Conservation (phyloP, 2,797 vertebrate genomes). For the Cynopterus sphinx region DNA sequence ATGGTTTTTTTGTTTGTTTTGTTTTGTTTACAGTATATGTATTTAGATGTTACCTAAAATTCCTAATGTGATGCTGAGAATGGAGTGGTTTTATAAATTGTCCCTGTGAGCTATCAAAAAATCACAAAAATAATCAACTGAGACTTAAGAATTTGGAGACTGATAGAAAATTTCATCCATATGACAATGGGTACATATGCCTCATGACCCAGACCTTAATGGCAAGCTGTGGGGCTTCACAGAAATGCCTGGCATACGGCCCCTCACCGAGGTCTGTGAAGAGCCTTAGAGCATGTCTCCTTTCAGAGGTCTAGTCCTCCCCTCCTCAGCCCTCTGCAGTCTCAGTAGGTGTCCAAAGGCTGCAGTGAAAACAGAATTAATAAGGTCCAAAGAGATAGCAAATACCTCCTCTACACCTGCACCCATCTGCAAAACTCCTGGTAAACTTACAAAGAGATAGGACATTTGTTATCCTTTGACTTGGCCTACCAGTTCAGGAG, state of each 20-base stretch:
- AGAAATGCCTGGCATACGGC: not conserved
- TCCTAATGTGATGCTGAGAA: not conserved
- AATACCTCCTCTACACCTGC: not conserved
- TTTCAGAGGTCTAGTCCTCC: not conserved
- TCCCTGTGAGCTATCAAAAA: not conserved
- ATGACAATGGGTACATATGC: not conserved
- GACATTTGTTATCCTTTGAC: not conserved
- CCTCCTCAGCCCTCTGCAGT: not conserved
- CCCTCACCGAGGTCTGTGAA: not conserved
- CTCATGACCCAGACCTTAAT: not conserved
- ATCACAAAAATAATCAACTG: not conserved
- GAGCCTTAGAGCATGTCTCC: not conserved
- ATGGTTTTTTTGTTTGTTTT: not conserved
- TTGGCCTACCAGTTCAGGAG: not conserved
- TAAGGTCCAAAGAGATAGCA: not conserved
- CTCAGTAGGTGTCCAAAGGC: not conserved
- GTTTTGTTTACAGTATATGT: rapidly evolving
- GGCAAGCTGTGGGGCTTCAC: not conserved
- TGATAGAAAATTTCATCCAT: not conserved
- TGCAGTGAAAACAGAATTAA: not conserved
- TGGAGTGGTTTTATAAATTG: not conserved
- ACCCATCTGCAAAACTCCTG: not conserved
- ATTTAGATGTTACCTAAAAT: not conserved
- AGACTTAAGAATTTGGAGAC: not conserved
- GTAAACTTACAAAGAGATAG: not conserved